Percentiles rank a stretch among this genome's conserved stretches.
phyloP scores from a whole-genome alignment of 2,113 vertebrate genomes.

The Albula glossodonta region DNA sequence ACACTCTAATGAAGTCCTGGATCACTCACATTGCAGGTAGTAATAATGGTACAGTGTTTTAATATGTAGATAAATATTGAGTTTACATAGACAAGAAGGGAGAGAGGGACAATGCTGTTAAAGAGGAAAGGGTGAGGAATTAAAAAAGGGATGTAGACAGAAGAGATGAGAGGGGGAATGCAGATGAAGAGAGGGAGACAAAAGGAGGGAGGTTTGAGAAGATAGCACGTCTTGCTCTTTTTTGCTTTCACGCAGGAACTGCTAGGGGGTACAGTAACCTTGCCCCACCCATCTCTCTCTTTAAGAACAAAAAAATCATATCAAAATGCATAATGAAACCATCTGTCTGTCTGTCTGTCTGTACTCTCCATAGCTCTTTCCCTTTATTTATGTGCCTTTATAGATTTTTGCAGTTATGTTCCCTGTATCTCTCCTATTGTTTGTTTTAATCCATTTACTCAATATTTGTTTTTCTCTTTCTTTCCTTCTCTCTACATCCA shows the following conservation, averaged over 20 bases:
- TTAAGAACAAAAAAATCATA: not conserved
- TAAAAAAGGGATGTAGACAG: not conserved
- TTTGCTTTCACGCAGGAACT: conserved; percentile 3
- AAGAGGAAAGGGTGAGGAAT: not conserved
- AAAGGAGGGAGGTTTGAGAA: not conserved
- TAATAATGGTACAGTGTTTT: not conserved
- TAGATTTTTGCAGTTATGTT: too few relatives aligned
- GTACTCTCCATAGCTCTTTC: too few relatives aligned
- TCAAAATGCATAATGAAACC: too few relatives aligned
- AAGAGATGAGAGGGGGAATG: not conserved
- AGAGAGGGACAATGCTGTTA: not conserved
- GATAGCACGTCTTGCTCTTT: not conserved
- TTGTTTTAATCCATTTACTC: too few relatives aligned
- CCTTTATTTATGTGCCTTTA: too few relatives aligned
- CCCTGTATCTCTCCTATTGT: too few relatives aligned
- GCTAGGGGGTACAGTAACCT: not conserved
- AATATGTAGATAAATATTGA: not conserved
- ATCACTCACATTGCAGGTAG: not conserved
- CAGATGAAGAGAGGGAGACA: not conserved
- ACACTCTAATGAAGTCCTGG: not conserved
- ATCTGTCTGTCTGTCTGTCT: too few relatives aligned
- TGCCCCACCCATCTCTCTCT: not conserved
- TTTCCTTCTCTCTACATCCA: not conserved
- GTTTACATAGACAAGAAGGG: not conserved
- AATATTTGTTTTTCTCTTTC: not conserved